A percentile compares a stretch with the other conserved stretches of the same genome.
Conservation (phyloP, 1,140 invertebrate genomes). For the Drosophila lowei region DNA sequence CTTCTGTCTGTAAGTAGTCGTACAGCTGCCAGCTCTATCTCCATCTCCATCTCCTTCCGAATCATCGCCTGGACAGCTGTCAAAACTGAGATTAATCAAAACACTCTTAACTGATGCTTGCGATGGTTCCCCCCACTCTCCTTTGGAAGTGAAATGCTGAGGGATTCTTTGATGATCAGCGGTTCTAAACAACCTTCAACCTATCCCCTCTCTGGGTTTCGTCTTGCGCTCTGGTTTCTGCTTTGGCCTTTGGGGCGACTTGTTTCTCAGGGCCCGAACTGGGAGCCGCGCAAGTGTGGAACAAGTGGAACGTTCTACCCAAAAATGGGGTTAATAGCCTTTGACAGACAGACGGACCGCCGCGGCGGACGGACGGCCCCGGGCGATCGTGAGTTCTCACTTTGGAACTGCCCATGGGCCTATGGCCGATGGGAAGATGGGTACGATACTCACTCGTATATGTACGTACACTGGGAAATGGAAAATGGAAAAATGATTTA, state of each 20-base stretch:
- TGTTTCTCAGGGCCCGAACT: constrained; percentile 34
- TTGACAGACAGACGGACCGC: constrained; percentile 58
- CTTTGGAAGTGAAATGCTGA: constrained; percentile 26
- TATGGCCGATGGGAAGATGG: not conserved
- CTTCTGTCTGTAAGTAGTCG: too few relatives aligned
- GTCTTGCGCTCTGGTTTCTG: constrained; percentile 7
- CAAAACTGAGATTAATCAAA: constrained; percentile 79
- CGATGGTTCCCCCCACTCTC: not conserved
- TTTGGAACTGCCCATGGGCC: constrained; percentile 25
- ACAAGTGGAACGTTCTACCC: constrained; percentile 65
- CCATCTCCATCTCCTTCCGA: constrained; percentile 1
- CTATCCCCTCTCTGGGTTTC: not conserved
- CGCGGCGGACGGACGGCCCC: constrained; percentile 9
- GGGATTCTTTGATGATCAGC: constrained; percentile 26
- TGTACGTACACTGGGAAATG: constrained; percentile 6
- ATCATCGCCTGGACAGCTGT: constrained; percentile 61
- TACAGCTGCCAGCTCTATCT: constrained; percentile 8
- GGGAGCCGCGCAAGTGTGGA: constrained; percentile 31
- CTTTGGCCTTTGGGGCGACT: constrained; percentile 28
- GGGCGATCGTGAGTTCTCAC: constrained; percentile 79
- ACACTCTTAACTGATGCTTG: constrained; percentile 61
- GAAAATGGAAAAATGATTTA: constrained; percentile 75
- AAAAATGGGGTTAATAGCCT: constrained; percentile 76
- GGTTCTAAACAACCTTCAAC: not conserved
- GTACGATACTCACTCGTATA: too few relatives aligned